Evolutionary conservation across 2,797 vertebrate species (phyloP).

Genomic region (Allobates femoralis): DNA sequence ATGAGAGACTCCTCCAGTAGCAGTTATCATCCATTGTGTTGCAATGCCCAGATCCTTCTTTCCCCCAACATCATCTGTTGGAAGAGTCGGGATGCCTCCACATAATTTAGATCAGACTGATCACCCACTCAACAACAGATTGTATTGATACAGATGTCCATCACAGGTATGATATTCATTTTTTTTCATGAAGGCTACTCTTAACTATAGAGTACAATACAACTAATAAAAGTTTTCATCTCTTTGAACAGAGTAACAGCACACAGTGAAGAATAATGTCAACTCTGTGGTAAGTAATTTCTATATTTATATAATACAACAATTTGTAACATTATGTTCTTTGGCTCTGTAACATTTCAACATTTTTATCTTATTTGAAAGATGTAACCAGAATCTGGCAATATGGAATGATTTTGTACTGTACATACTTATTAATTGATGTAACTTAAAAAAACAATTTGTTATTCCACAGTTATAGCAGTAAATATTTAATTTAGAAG

Average conservation of each 20-base stretch:
- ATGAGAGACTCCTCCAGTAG: too few species aligned
- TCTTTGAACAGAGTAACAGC: not conserved
- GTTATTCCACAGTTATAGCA: too few species aligned
- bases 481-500: too few species aligned
- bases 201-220: not conserved
- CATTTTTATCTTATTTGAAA: not conserved
- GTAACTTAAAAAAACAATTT: too few species aligned
- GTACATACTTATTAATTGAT: too few species aligned
- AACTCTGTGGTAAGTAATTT: not conserved
- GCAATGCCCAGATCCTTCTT: too few species aligned
- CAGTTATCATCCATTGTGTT: too few species aligned
- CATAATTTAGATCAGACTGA: not conserved
- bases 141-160: not conserved
- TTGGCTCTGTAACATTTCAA: not conserved
- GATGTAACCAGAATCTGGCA: not conserved
- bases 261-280: not conserved
- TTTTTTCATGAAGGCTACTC: not conserved
- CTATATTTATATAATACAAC: not conserved
- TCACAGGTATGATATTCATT: not conserved
- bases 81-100: too few species aligned
- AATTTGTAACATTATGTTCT: not conserved
- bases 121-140: not conserved
- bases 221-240: not conserved
- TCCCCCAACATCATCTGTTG: too few species aligned
- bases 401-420: too few species aligned